A percentile compares a stretch with the other conserved stretches of the same genome.
phyloP scores from a whole-genome alignment of 2,113 vertebrate species.

The Anolis sagrei region DNA sequence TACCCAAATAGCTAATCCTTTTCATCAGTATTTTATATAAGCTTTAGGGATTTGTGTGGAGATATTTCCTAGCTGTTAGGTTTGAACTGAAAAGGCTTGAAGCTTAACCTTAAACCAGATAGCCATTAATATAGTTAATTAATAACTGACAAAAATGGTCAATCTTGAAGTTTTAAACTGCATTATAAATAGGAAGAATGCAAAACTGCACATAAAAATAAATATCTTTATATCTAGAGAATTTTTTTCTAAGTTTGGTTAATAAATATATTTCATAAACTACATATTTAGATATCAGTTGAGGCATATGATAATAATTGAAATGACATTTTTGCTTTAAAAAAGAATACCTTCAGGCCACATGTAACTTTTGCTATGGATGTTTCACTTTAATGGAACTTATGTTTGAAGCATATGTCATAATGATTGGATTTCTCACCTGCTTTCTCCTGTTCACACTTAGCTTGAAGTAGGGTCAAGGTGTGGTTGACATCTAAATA shows the following conservation, averaged over 20 bases:
- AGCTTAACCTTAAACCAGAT: conserved; percentile 17
- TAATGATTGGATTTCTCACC: not conserved
- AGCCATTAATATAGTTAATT: conserved; percentile 2
- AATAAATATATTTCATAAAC: not conserved
- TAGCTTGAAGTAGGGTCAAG: no score
- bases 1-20: not conserved
- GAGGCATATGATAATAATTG: not conserved
- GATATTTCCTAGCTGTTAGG: not conserved
- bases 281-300: not conserved
- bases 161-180: not conserved
- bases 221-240: not conserved
- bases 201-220: not conserved
- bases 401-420: not conserved
- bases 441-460: no score
- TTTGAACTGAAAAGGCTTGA: not conserved
- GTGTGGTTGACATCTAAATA: no score
- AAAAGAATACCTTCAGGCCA: not conserved
- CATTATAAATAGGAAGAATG: not conserved
- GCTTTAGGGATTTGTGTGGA: not conserved
- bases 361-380: not conserved
- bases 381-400: not conserved
- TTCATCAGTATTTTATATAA: conserved; percentile 28
- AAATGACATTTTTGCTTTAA: not conserved
- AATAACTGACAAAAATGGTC: not conserved
- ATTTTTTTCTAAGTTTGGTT: not conserved